These are phyloP conservation scores for Enteromius fasciolatus DNA, from an alignment of 2,797 vertebrate species.

Conservation along the genomic window DNA sequence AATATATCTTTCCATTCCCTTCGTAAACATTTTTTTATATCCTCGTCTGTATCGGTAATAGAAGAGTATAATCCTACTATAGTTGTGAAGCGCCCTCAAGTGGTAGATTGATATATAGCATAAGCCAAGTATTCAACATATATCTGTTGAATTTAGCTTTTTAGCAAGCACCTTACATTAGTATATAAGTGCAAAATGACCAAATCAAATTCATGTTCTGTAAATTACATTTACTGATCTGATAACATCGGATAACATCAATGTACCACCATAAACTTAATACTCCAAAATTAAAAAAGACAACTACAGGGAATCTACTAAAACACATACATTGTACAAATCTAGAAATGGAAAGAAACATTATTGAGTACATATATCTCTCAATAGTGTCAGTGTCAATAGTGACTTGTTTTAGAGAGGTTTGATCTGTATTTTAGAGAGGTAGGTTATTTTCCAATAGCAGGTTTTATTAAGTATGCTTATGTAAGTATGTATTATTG, in stretches of 20 bases:
- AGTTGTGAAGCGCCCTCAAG: constrained; percentile 25
- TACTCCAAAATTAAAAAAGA: not conserved
- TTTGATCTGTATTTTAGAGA: not conserved
- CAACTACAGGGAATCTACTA: not conserved
- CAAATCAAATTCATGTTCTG: not conserved
- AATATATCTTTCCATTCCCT: not conserved
- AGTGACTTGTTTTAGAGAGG: not conserved
- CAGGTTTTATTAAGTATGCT: not conserved
- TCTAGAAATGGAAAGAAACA: not conserved
- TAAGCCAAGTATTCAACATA: not conserved
- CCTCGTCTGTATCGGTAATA: not conserved
- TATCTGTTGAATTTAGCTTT: not conserved
- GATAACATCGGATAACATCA: not conserved
- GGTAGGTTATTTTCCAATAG: not conserved
- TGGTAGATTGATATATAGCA: constrained; percentile 9
- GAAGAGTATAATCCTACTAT: not conserved
- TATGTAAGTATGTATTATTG: not conserved
- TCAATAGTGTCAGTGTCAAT: not conserved
- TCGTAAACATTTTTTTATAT: not conserved
- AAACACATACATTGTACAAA: not conserved
- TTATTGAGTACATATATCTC: not conserved
- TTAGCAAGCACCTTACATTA: not conserved
- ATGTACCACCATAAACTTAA: not conserved
- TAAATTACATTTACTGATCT: not conserved
- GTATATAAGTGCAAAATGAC: not conserved